phyloP scores from a whole-genome alignment of 2,888 invertebrate genomes.

The Aspidapion aeneum region DNA sequence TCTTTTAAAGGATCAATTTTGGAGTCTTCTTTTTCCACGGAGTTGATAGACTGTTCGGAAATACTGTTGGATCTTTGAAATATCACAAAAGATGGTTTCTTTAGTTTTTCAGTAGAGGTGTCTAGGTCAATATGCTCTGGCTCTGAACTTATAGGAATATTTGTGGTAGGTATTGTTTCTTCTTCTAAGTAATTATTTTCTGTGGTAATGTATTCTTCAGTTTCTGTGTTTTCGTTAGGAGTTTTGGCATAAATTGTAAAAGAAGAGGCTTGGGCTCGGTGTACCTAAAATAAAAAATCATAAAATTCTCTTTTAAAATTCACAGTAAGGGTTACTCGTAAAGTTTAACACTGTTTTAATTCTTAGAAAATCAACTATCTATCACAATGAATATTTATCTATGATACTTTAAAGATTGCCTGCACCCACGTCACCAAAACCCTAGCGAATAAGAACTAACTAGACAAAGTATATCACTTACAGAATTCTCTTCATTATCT shows the following conservation, averaged over 20 bases:
- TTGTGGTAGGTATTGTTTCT: constrained; percentile 5
- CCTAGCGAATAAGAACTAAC: too few species aligned
- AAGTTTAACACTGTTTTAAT: too few species aligned
- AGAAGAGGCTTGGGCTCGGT: constrained; percentile 51
- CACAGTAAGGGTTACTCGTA: too few species aligned
- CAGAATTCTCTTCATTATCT: constrained; percentile 38
- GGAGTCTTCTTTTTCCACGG: constrained; percentile 26
- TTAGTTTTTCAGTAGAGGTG: constrained; percentile 6
- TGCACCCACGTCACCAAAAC: too few species aligned
- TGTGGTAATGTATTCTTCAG: background rate
- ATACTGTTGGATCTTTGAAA: constrained; percentile 41
- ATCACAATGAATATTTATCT: too few species aligned
- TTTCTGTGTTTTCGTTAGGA: background rate
- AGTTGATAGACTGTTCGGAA: constrained; percentile 37
- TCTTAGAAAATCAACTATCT: too few species aligned
- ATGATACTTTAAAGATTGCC: too few species aligned
- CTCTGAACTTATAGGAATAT: too few species aligned
- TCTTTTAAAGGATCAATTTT: constrained; percentile 27
- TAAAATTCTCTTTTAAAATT: too few species aligned
- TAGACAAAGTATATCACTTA: too few species aligned
- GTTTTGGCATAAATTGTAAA: constrained; percentile 51
- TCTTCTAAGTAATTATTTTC: background rate
- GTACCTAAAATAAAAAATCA: background rate
- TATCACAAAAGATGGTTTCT: constrained; percentile 34
- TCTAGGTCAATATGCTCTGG: background rate